Evolutionary conservation across 2,113 vertebrate genomes (phyloP).

Genomic region (Pelvicachromis taeniatus): DNA sequence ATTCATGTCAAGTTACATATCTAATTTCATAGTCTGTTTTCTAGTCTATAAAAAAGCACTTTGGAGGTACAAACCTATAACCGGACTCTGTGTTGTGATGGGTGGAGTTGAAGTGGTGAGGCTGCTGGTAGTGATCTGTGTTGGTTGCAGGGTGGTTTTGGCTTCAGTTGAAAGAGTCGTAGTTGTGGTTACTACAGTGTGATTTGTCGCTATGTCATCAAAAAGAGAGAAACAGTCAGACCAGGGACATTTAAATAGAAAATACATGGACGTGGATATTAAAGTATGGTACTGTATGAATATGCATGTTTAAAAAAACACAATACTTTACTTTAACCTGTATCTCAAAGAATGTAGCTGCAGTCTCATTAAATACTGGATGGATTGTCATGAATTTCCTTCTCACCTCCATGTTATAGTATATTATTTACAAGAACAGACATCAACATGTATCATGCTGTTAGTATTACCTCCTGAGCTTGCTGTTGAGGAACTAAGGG

Average conservation of each 20-base stretch:
- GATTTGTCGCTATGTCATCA: neutral
- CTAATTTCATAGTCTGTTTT: neutral
- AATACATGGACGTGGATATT: neutral
- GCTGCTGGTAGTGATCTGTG: neutral
- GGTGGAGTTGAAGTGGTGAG: neutral
- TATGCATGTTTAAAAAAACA: neutral
- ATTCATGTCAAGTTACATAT: neutral
- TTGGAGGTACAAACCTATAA: slow-evolving; percentile 27
- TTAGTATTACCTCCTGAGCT: slow-evolving; percentile 51
- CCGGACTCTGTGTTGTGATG: neutral
- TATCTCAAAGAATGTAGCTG: neutral
- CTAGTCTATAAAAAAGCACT: neutral
- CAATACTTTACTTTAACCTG: neutral
- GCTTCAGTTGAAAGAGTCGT: neutral
- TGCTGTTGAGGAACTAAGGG: slow-evolving; percentile 31
- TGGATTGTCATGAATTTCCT: rapidly evolving
- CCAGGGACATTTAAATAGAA: neutral
- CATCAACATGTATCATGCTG: neutral
- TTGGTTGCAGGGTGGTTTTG: neutral
- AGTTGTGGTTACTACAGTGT: neutral
- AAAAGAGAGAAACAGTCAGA: neutral
- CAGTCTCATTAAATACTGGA: neutral
- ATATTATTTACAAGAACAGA: neutral
- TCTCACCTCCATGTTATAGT: neutral
- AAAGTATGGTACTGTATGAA: neutral